These are phyloP conservation scores for Hipposideros larvatus DNA, from an alignment of 2,797 vertebrate species.

Conservation along the genomic window DNA sequence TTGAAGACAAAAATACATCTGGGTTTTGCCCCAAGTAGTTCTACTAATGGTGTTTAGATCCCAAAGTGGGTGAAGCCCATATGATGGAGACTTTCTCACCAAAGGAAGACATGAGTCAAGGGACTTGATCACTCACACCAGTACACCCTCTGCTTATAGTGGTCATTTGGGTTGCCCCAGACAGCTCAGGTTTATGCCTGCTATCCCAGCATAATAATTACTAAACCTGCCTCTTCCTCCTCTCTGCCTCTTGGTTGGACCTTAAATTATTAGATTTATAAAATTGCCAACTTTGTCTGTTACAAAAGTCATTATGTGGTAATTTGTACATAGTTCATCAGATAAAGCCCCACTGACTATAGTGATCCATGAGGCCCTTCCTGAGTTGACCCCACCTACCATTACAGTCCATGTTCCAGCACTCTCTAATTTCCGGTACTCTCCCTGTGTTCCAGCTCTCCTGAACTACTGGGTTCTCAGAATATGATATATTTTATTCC, in stretches of 20 bases:
- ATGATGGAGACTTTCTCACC: slow-evolving; percentile 25
- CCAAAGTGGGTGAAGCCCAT: background rate
- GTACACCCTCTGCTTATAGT: background rate
- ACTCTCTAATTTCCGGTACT: background rate
- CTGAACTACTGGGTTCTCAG: background rate
- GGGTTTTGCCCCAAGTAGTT: background rate
- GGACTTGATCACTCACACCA: background rate
- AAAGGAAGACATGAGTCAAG: background rate
- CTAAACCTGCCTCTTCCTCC: background rate
- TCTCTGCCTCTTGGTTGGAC: background rate
- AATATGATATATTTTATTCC: background rate
- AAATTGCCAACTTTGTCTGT: background rate
- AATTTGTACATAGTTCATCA: background rate
- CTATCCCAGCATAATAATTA: background rate
- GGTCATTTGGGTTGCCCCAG: background rate
- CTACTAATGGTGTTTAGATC: background rate
- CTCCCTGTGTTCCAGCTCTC: background rate
- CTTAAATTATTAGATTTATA: background rate
- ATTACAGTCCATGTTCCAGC: background rate
- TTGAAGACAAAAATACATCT: background rate
- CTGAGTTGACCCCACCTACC: background rate
- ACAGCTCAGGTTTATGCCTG: background rate
- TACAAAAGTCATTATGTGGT: background rate
- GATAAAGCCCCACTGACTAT: background rate
- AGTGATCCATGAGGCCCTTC: background rate